Evolutionary conservation across 2,888 invertebrate genomes (phyloP), one percentile per base, ranked within the genome.

Genomic region (Melanchra persicariae): DNA sequence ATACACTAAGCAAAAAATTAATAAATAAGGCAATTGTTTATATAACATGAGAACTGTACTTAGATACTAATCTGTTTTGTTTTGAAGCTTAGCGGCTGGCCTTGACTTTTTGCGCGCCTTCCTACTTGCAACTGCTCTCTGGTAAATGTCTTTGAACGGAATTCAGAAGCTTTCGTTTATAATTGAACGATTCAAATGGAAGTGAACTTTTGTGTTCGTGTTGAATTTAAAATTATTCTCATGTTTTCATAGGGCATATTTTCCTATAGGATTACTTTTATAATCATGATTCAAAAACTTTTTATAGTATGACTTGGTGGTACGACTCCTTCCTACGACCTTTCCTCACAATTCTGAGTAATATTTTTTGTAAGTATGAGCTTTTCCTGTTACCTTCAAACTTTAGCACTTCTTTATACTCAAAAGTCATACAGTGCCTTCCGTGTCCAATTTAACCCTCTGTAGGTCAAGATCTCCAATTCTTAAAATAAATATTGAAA

Each of bases 291-390:
- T 60, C 7, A 51, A 47, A 60, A 22, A 54, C 37, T 43, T 74
- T 61, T 66, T 22, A 17, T 54, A 15, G 12, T 19, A 24, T 15
- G 19, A 73, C 64, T 54, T n/a, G n/a, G n/a, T n/a, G n/a, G n/a
- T n/a, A n/a, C n/a, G n/a, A n/a, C n/a, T n/a, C n/a, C 40, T 40
- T 74, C 59, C 60, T 45, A 67, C 61, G 51, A 74, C 74, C 55
- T 75, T 74, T 68, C 51, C 51, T 24, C 24, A 19, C 3, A 57
- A 26, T 57, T 61, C 74, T 45, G 60, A 67, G 49, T 57, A 61
- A 57, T 51, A 26, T 8, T 43, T 57, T 57, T 60, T 47, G 15
- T 34, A 34, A 1, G 34, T 51, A 17, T 69, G 6, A 17, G 7
- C 2, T 61, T 67, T 68, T 62, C 30, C 61, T 43, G 43, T 47